These are phyloP conservation scores for Trichopoda pennipes DNA, from an alignment of 2,888 invertebrate genomes.

Conservation along the genomic window DNA sequence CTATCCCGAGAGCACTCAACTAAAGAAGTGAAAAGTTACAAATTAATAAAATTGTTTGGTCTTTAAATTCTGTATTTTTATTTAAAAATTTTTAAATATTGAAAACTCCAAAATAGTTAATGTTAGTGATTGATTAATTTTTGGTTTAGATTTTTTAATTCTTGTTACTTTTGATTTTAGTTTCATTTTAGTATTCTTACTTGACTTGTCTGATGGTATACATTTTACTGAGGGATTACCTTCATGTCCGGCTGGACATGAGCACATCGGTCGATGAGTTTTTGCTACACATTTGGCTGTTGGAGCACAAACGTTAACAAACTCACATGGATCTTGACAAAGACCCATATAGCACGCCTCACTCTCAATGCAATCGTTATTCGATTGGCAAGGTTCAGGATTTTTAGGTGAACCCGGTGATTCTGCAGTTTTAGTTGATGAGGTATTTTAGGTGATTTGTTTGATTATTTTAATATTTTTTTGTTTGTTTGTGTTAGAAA, in stretches of 20 bases:
- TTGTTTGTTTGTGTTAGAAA: conserved; percentile 32
- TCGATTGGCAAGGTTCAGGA: conserved; percentile 90
- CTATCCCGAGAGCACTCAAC: conserved; percentile 93
- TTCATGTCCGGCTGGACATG: conserved; percentile 89
- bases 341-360: conserved; percentile 91
- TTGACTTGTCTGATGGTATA: conserved; percentile 86
- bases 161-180: conserved; percentile 11
- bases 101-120: neutral
- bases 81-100: neutral
- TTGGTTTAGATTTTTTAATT: conserved; percentile 37
- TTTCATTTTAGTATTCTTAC: conserved; percentile 83
- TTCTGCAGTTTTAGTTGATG: conserved; percentile 82
- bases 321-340: conserved; percentile 91
- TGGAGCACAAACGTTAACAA: conserved; percentile 88
- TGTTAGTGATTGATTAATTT: conserved; percentile 50
- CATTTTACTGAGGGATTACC: conserved; percentile 92
- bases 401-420: conserved; percentile 86
- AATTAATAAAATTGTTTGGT: neutral
- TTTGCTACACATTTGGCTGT: conserved; percentile 90
- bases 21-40: conserved; percentile 74
- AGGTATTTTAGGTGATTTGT: conserved; percentile 44
- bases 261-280: conserved; percentile 91
- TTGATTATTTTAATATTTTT: conserved; percentile 5
- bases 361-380: conserved; percentile 90
- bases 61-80: neutral